Conservation (phyloP, 2,797 vertebrate genomes). For the Brachyrhaphis roseni region DNA sequence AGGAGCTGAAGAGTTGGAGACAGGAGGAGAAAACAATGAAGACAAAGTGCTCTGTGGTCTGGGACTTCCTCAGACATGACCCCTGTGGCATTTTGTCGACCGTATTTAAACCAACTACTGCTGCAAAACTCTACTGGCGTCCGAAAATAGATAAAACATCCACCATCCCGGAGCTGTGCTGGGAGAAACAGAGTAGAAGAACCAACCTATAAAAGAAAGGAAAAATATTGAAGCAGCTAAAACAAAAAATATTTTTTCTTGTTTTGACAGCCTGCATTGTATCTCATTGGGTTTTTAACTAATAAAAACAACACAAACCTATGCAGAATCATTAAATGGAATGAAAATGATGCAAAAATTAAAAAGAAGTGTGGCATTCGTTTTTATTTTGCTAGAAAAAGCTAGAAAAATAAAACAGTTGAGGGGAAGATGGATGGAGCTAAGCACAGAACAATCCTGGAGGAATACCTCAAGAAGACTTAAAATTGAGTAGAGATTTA, state of each 20-base stretch:
- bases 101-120: not conserved
- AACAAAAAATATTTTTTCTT: not conserved
- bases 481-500: too few species aligned
- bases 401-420: not conserved
- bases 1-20: conserved; percentile 27
- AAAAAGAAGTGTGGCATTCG: not conserved
- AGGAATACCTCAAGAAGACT: not conserved
- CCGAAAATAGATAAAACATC: not conserved
- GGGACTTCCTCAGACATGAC: conserved; percentile 49
- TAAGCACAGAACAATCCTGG: not conserved
- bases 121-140: not conserved
- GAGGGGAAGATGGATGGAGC: not conserved
- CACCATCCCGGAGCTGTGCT: not conserved
- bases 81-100: conserved; percentile 18
- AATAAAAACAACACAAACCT: not conserved
- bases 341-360: not conserved
- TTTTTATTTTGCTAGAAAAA: not conserved
- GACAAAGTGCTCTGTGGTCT: conserved; percentile 8
- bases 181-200: not conserved
- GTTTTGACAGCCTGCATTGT: not conserved
- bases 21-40: conserved; percentile 28
- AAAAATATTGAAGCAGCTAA: too few species aligned
- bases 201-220: not conserved
- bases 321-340: not conserved
- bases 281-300: not conserved